Evolutionary conservation across 2,888 invertebrate genomes (phyloP).

Genomic region (Seira ritae): DNA sequence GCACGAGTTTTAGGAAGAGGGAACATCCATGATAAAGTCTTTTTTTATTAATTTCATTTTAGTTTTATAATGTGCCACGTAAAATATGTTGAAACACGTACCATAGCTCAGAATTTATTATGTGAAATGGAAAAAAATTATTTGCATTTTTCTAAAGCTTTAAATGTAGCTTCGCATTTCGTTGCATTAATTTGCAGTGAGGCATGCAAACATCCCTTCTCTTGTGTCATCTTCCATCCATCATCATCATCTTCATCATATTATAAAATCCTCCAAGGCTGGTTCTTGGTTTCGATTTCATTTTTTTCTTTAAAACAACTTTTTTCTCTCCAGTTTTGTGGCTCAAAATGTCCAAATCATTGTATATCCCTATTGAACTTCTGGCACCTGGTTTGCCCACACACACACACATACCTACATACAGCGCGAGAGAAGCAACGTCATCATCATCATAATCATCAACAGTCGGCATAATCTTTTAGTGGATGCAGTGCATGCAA

Average conservation of each 20-base stretch:
- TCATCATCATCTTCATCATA: too few relatives aligned
- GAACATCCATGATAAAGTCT: too few relatives aligned
- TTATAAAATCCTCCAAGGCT: slow-evolving; percentile 23
- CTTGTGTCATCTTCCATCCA: background rate
- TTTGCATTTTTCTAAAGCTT: background rate
- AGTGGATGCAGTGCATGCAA: too few relatives aligned
- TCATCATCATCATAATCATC: too few relatives aligned
- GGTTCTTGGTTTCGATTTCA: slow-evolving; percentile 13
- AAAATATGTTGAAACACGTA: background rate
- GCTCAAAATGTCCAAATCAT: background rate
- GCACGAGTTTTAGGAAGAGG: too few relatives aligned
- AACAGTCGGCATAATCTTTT: too few relatives aligned
- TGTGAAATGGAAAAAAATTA: too few relatives aligned
- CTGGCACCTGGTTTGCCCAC: slow-evolving; percentile 10
- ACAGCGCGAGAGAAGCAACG: too few relatives aligned
- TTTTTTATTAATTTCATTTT: too few relatives aligned
- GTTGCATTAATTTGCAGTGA: slow-evolving; percentile 35
- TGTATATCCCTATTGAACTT: background rate
- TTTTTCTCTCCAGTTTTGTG: slow-evolving; percentile 27
- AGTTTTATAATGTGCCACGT: too few relatives aligned
- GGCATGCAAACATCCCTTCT: slow-evolving; percentile 37
- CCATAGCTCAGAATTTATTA: background rate
- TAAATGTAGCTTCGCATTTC: background rate
- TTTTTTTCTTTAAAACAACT: slow-evolving; percentile 21
- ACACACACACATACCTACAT: background rate